phyloP scores from a whole-genome alignment of 2,888 invertebrate species.

The Lycaena phlaeas region DNA sequence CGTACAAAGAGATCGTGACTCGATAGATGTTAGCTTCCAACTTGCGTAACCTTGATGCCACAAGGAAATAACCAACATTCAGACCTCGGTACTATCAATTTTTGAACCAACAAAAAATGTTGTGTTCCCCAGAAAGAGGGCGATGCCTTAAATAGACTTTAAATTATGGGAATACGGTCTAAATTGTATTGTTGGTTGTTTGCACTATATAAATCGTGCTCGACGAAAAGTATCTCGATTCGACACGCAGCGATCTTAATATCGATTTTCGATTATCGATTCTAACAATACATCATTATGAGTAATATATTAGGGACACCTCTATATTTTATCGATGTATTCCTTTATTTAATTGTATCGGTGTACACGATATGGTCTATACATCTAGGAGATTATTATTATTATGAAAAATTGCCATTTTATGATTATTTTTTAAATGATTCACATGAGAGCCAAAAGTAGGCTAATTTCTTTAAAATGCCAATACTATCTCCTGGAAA shows the following conservation, averaged over 20 bases:
- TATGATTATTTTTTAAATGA: too few relatives aligned
- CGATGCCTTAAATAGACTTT: not conserved
- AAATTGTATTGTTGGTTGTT: not conserved
- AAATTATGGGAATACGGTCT: not conserved
- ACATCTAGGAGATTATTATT: too few relatives aligned
- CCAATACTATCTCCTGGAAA: too few relatives aligned
- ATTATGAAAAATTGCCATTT: too few relatives aligned
- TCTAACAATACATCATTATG: conserved; percentile 6
- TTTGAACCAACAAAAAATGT: conserved; percentile 14
- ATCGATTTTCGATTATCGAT: conserved; percentile 5
- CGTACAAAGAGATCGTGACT: conserved; percentile 25
- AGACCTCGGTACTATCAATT: conserved; percentile 20
- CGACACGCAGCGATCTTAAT: conserved; percentile 17
- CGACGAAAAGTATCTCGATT: conserved; percentile 15
- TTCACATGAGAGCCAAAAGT: too few relatives aligned
- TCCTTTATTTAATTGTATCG: too few relatives aligned
- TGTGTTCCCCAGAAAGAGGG: not conserved
- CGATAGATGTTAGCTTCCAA: conserved; percentile 22
- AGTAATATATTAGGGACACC: not conserved
- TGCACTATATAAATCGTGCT: conserved; percentile 1
- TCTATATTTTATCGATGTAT: not conserved
- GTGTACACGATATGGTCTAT: too few relatives aligned
- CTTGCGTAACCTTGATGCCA: conserved; percentile 25
- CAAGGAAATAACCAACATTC: conserved; percentile 23
- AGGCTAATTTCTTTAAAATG: too few relatives aligned